phyloP scores from a whole-genome alignment of 2,797 vertebrate species.

The Neostethus bicornis region DNA sequence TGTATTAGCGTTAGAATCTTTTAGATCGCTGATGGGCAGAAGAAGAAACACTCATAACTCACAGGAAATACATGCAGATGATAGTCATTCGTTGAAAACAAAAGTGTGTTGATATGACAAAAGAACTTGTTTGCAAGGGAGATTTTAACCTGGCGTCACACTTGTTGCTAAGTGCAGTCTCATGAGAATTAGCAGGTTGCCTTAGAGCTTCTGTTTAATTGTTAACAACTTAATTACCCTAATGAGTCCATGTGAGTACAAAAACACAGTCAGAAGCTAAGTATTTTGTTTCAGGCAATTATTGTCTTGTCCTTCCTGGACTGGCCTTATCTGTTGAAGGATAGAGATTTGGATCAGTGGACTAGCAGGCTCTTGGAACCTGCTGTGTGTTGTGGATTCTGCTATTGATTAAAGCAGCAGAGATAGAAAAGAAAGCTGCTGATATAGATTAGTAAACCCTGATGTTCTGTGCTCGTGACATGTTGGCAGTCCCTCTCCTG shows the following conservation, averaged over 20 bases:
- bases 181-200: conserved; percentile 25
- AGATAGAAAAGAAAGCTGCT: conserved; percentile 42
- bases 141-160: conserved; percentile 17
- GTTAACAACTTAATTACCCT: conserved; percentile 63
- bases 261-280: conserved; percentile 39
- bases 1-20: conserved; percentile 7
- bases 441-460: conserved; percentile 53
- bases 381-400: conserved; percentile 48
- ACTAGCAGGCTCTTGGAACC: conserved; percentile 47
- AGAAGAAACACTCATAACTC: conserved; percentile 5
- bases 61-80: conserved; percentile 5
- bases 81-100: conserved; percentile 10
- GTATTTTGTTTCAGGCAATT: conserved; percentile 63
- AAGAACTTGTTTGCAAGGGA: conserved; percentile 9
- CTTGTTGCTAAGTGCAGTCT: conserved; percentile 22
- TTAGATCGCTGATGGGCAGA: conserved; percentile 29
- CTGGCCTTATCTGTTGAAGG: conserved; percentile 60
- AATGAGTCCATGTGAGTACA: conserved; percentile 53
- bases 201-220: conserved; percentile 40
- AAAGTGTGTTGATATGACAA: conserved; percentile 22
- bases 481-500: conserved; percentile 20
- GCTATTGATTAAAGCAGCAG: conserved; percentile 61
- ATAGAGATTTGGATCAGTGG: conserved; percentile 65
- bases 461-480: conserved; percentile 42
- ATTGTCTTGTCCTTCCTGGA: conserved; percentile 58